Base-by-base conservation (phyloP, 2,113 vertebrate genomes). In the Euleptes europaea region DNA sequence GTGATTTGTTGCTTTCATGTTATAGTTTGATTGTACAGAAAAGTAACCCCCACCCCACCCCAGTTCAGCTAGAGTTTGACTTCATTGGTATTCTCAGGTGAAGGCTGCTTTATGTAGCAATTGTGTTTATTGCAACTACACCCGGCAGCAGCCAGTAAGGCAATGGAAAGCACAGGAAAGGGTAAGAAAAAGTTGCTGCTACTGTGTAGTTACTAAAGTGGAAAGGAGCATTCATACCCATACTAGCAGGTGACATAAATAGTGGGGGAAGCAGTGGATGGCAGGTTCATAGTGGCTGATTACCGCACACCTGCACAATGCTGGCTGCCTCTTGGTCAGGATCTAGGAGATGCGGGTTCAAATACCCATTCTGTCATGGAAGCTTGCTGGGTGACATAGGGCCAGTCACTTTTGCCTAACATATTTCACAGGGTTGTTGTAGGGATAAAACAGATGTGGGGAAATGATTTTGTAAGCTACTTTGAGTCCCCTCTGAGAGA, bases 81-180 rank as follows among this genome's bases (percentile, higher is more conserved):
- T 6, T 80, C n/a, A 35, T 73, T n/a, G 14, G 23, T 73, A 44
- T 23, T 86, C 87, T 86, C 54, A 3, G 84, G 84, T n/a, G 87
- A 80, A 28, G 66, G 84, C 28, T 67, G 63, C 66, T 33, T n/a
- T 44, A 21, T 44, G 33, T 71, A 15, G 54, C 69, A 73, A 28
- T 73, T 71, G 17, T 38, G 17, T 77, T 78, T 28, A 31, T 40
- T 17, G 17, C 47, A 67, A 31, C 38, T 71, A 65, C 11, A 44
- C 14, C 23, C 40, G 35, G 35, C 17, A 21, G 42, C 66, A 79
- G 21, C 54, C 13, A 28, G 51, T 42, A n/a, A 70, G 51, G 17
- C 33, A 47, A 72, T 35, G 17, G 14, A 69, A 19, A 33, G 12
- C 35, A 15, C 10, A 38, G 17, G 47, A 77, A 42, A n/a, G 28